Base-by-base conservation (phyloP, 2,113 vertebrate genomes). In the Phycodurus eques region DNA sequence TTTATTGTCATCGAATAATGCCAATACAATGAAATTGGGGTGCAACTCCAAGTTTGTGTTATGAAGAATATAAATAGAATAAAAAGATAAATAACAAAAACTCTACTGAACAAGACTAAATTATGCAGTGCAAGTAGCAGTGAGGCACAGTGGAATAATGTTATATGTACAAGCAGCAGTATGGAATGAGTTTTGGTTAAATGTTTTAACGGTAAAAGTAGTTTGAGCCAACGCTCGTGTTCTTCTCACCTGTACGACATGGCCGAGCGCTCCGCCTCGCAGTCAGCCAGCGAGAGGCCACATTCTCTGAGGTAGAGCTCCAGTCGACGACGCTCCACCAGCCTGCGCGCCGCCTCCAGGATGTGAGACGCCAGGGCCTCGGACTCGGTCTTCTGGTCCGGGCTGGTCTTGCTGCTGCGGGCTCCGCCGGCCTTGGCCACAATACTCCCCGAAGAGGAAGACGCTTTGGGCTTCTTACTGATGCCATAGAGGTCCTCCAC, bases 401-500 rank as follows among this genome's bases (percentile, higher is more conserved):
- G 61, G 64, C 64, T 47, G 64, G 70, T 74, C 63, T 75, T 88
- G 68, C 51, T 78, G 77, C 83, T 83, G 53, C 80, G 57, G 51
- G 69, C 33, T 54, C 81, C 39, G 46, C 82, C 83, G 39, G 85
- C 59, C 78, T 90, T 83, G 59, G 83, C 72, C 47, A 70, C 82
- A 0, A 86, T 82, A 20, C 80, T 82, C 68, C 85, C 85, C 0
- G 87, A 83, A 51, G 88, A 89, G 56, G 87, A 85, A 0, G 88
- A 90, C 0, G 91, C 82, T 82, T 93, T 94, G 47, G 91, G 91
- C 79, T 94, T 95, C 88, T 92, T 93, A 31, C 85, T 91, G 81
- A 93, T 89, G 80, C 93, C 93, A 31, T 94, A 94, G n/a, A 95
- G 84, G 61, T 94, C 94, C 62, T 95, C 94, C 76, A 94, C 91